These are phyloP conservation scores for Catostomus latipinnis DNA, from an alignment of 2,797 vertebrate genomes.

Conservation along the genomic window DNA sequence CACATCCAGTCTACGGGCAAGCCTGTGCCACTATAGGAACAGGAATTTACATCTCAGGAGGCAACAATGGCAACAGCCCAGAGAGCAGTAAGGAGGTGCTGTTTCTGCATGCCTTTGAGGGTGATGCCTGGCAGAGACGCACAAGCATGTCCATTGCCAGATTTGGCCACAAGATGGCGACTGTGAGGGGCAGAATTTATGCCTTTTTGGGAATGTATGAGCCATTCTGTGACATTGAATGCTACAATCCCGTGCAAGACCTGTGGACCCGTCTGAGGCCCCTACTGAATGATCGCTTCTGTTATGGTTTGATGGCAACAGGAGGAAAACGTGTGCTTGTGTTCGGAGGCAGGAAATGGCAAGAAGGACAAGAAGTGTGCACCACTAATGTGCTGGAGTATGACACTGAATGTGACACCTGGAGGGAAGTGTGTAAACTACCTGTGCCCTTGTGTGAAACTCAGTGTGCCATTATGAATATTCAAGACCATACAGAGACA, in stretches of 20 bases:
- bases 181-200: constrained; percentile 83
- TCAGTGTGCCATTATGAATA: constrained; percentile 85
- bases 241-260: constrained; percentile 80
- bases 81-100: constrained; percentile 84
- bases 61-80: constrained; percentile 70
- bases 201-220: constrained; percentile 92
- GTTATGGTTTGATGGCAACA: constrained; percentile 85
- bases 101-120: constrained; percentile 71
- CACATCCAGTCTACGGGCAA: constrained; percentile 83
- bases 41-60: constrained; percentile 87
- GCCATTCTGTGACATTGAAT: constrained; percentile 94
- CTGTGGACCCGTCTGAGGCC: constrained; percentile 90
- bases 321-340: constrained; percentile 83
- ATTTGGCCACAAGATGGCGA: constrained; percentile 89
- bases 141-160: constrained; percentile 90
- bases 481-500: constrained; percentile 70
- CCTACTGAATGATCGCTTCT: constrained; percentile 84
- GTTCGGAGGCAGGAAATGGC: constrained; percentile 93
- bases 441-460: constrained; percentile 86
- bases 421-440: constrained; percentile 89
- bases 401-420: constrained; percentile 85
- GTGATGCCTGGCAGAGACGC: constrained; percentile 78
- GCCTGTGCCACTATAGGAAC: constrained; percentile 81
- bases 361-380: constrained; percentile 84
- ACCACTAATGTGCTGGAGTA: constrained; percentile 89